These are phyloP conservation scores for Ictalurus punctatus DNA, from an alignment of 2,113 vertebrate species.

Conservation along the genomic window DNA sequence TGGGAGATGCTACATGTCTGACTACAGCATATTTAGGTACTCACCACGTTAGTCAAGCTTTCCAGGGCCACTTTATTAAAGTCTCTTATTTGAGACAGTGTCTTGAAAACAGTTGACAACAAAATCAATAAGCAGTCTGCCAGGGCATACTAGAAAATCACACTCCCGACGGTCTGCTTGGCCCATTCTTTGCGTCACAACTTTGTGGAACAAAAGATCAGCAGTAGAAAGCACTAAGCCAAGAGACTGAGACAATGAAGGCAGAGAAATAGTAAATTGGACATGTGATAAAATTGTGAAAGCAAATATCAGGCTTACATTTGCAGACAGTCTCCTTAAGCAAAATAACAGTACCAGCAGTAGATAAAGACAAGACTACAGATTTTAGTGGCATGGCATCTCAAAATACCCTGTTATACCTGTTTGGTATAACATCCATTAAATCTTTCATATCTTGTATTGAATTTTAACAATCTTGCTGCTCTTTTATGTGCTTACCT, in stretches of 20 bases:
- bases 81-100: not conserved
- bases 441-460: not conserved
- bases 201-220: slow-evolving; percentile 8
- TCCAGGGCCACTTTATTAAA: not conserved
- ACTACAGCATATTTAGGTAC: not conserved
- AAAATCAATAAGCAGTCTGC: slow-evolving; percentile 8
- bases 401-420: not conserved
- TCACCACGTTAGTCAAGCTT: not conserved
- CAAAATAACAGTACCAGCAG: not conserved
- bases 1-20: not conserved
- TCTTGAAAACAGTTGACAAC: slow-evolving; percentile 10
- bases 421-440: not conserved
- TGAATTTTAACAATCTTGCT: not conserved
- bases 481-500: not conserved
- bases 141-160: not conserved
- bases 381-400: not conserved
- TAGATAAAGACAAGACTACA: not conserved
- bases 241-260: not conserved
- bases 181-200: too few species aligned
- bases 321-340: not conserved
- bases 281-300: not conserved
- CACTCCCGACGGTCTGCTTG: slow-evolving; percentile 4
- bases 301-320: not conserved
- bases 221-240: not conserved
- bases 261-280: not conserved